Evolutionary conservation across 2,113 vertebrate species (phyloP).

Genomic region (Euleptes europaea): DNA sequence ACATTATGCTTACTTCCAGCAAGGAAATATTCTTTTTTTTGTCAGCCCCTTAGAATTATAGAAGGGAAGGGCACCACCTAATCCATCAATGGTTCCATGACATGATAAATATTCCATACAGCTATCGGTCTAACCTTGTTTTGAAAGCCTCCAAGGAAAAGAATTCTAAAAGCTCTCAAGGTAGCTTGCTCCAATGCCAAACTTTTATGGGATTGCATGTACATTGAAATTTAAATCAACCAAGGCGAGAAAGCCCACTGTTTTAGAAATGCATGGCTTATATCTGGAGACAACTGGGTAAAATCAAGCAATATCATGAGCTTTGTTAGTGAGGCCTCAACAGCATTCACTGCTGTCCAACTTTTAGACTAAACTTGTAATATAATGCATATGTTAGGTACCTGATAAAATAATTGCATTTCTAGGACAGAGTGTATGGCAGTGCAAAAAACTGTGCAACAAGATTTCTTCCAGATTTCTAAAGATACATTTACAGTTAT

Average conservation of each 20-base stretch:
- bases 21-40: no score
- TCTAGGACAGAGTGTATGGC: fast-evolving
- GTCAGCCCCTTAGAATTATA: neutral
- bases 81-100: neutral
- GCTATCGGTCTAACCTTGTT: neutral
- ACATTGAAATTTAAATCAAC: neutral
- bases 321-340: neutral
- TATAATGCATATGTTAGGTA: neutral
- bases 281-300: no score
- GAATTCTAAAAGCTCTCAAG: neutral
- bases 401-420: neutral
- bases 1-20: neutral
- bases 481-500: constrained; percentile 39
- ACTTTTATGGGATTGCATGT: neutral
- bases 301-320: neutral
- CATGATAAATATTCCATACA: neutral
- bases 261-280: neutral
- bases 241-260: neutral
- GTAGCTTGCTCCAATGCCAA: neutral
- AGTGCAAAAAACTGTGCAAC: constrained; percentile 3
- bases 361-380: neutral
- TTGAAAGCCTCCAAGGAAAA: neutral
- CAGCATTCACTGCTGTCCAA: neutral
- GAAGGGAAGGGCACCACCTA: neutral
- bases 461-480: constrained; percentile 2